phyloP scores from a whole-genome alignment of 2,113 vertebrate species.

The Bombycilla garrulus region DNA sequence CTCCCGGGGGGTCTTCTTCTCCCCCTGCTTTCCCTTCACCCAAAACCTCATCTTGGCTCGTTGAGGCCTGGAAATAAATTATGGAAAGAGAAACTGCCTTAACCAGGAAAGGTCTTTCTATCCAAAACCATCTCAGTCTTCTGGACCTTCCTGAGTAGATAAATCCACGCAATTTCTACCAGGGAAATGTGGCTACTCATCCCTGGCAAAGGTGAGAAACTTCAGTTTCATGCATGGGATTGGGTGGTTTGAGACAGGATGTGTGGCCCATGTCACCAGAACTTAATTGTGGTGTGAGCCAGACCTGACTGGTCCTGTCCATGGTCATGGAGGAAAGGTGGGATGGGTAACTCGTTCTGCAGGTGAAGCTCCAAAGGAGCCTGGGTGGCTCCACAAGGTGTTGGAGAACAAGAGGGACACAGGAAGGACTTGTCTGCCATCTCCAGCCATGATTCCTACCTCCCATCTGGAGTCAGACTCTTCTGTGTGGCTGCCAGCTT shows the following conservation, averaged over 20 bases:
- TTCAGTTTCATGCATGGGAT: neutral
- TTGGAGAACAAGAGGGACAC: neutral
- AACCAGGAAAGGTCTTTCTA: neutral
- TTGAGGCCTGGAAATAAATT: slow-evolving; percentile 76
- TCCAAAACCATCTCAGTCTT: neutral
- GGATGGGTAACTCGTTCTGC: fast-evolving
- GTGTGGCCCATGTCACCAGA: fast-evolving
- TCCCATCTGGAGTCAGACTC: slow-evolving; percentile 79
- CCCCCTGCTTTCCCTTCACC: slow-evolving; percentile 87
- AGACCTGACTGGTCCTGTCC: neutral
- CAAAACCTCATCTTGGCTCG: slow-evolving; percentile 93
- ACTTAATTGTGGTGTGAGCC: neutral
- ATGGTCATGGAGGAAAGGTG: neutral
- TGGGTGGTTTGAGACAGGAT: neutral
- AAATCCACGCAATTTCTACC: neutral
- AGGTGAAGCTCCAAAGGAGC: neutral
- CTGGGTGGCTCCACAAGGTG: neutral
- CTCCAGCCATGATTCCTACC: slow-evolving; percentile 71
- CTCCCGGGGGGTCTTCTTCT: slow-evolving; percentile 84
- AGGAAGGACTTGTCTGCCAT: fast-evolving
- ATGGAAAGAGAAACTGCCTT: neutral
- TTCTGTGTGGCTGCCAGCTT: slow-evolving; percentile 80
- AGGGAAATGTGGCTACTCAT: fast-evolving
- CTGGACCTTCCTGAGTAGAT: neutral
- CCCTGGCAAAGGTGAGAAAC: neutral